Conservation (phyloP, 2,113 vertebrate genomes). For the Hippopotamus amphibius region DNA sequence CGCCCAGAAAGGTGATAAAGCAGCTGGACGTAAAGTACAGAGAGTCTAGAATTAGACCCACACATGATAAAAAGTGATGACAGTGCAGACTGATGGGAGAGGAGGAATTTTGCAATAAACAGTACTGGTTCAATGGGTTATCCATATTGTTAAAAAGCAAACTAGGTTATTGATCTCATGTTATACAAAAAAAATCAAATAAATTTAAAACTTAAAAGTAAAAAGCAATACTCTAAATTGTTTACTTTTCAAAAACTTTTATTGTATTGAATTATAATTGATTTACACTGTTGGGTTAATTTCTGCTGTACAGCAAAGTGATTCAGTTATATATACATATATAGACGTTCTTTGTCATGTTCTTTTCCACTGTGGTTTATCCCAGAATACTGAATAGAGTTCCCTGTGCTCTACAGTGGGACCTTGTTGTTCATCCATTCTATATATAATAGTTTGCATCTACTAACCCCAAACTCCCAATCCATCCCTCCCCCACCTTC, state of each 20-base stretch:
- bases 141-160: not conserved
- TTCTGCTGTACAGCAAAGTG: not conserved
- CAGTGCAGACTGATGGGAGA: rapidly evolving
- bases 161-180: not conserved
- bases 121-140: rapidly evolving
- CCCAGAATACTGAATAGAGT: not conserved
- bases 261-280: not conserved
- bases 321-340: not conserved
- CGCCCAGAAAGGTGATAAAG: rapidly evolving
- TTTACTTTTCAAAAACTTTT: not conserved
- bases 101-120: not conserved
- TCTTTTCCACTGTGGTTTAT: not conserved
- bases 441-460: not conserved
- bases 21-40: rapidly evolving
- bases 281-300: not conserved
- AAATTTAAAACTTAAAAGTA: not conserved
- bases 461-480: not conserved
- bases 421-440: not conserved
- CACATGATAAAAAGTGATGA: rapidly evolving
- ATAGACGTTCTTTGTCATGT: not conserved
- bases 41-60: not conserved
- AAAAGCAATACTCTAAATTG: not conserved
- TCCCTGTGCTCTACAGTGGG: not conserved
- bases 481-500: not conserved
- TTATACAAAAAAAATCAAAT: not conserved